Evolutionary conservation across 2,888 invertebrate genomes (phyloP), one percentile per base, ranked within the genome.

Genomic region (Latrodectus hesperus): DNA sequence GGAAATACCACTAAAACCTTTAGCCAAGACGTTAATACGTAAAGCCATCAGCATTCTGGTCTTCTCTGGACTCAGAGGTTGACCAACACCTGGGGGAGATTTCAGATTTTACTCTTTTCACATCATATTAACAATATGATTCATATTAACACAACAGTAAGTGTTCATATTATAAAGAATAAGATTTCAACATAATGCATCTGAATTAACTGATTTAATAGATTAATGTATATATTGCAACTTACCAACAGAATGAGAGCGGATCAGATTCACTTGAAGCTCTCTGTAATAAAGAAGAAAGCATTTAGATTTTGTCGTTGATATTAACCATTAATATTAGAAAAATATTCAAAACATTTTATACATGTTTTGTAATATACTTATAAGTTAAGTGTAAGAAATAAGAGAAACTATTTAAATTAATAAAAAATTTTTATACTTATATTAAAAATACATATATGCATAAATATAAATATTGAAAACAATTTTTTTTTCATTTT

Each of bases 1-100:
- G 0, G 94, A 94, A 85, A 95, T 94, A 10, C 95, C 95, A 90
- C 94, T 94, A 92, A 94, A 94, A 9, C 95, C 95, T 91, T 95
- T 95, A n/a, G 95, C 94, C 70, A 95, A 91, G 0, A 95, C 94
- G 91, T 95, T 95, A 90, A 95, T 94, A 49, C 95, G 91, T 9
- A 95, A 91, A 0, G 95, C 95, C 70, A 95, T 92, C 83, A 95
- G 91, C 94, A 94, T 94, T 71, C 95, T 92, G 0, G 94, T 94
- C 90, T 94, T 93, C 85, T 94, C 93, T 0, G 94, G 94, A 49
- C 94, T 92, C 85, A 95, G 91, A 1, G 94, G 94, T 71, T 93
- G 92, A 0, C 95, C 95, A 67, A 95, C 94, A 53, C 95, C 95
- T 91, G 74, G 2, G 6, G 38, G 5, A 38, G 4, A 38, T 38